Evolutionary conservation across 2,113 vertebrate species (phyloP).

Genomic region (Brachypteracias leptosomus): DNA sequence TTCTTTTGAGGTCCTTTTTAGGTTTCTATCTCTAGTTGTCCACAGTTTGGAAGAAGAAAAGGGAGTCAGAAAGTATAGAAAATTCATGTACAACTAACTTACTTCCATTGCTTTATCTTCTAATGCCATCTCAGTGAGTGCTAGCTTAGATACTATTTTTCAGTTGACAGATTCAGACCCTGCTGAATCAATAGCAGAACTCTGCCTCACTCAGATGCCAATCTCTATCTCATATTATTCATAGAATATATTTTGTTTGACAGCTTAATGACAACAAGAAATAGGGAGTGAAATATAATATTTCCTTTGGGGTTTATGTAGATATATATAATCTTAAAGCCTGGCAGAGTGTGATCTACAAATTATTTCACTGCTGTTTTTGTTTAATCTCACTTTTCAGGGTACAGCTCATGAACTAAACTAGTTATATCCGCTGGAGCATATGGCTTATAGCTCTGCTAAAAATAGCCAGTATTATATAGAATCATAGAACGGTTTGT

Average conservation of each 20-base stretch:
- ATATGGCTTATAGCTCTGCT: not conserved
- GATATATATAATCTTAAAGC: not conserved
- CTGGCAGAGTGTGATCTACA: not conserved
- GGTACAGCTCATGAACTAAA: not conserved
- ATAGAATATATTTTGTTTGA: not conserved
- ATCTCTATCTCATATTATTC: not conserved
- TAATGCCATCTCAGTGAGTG: not conserved
- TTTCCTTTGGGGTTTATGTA: not conserved
- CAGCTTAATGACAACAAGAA: constrained; percentile 17
- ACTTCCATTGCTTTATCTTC: not conserved
- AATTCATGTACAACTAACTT: not conserved
- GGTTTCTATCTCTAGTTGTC: not conserved
- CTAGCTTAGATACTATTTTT: constrained; percentile 4
- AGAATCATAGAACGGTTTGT: not conserved
- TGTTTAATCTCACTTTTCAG: not conserved
- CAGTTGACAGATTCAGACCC: constrained; percentile 14
- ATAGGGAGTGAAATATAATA: not conserved
- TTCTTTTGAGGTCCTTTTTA: not conserved
- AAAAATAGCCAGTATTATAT: not conserved
- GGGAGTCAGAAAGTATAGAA: not conserved
- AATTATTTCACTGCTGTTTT: not conserved
- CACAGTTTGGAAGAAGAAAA: not conserved
- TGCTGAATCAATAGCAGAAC: not conserved
- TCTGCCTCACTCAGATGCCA: not conserved
- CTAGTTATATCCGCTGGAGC: not conserved